A percentile compares a stretch with the other conserved stretches of the same genome.
Evolutionary conservation across 2,888 invertebrate genomes (phyloP).

Genomic region (Abrostola tripartita): DNA sequence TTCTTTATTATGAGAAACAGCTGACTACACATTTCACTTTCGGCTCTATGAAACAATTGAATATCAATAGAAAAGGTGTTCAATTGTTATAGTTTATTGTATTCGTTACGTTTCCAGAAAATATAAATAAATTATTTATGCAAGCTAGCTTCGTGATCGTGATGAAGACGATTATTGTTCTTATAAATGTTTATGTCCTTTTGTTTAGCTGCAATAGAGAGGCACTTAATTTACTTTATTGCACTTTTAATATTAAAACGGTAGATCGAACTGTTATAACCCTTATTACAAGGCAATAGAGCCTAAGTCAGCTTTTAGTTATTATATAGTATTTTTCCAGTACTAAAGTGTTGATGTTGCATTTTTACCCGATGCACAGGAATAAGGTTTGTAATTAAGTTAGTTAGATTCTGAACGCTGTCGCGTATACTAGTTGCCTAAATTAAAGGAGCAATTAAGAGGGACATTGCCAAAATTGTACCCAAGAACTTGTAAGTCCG

Average conservation of each 20-base stretch:
- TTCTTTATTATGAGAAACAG: neutral
- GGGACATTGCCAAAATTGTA: no score
- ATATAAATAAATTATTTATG: slow-evolving; percentile 39
- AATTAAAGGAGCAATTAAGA: no score
- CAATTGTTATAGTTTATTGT: slow-evolving; percentile 25
- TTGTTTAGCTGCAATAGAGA: slow-evolving; percentile 39
- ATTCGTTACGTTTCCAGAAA: slow-evolving; percentile 35
- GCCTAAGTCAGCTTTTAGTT: no score
- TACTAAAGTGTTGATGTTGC: no score
- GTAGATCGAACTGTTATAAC: no score
- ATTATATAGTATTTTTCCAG: no score
- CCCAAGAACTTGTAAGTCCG: no score
- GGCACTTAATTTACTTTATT: slow-evolving; percentile 19
- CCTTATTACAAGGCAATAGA: no score
- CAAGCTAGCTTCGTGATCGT: slow-evolving; percentile 35
- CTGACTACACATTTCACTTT: slow-evolving; percentile 17
- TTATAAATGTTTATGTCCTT: slow-evolving; percentile 41
- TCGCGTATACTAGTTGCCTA: no score
- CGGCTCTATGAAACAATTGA: slow-evolving; percentile 9
- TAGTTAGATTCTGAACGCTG: no score
- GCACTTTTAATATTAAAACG: neutral
- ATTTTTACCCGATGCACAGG: no score
- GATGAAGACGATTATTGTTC: slow-evolving; percentile 23
- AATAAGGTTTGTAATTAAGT: no score
- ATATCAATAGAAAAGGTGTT: slow-evolving; percentile 13